Base-by-base conservation (phyloP, 2,797 vertebrate species). In the Eupleurogrammus muticus region DNA sequence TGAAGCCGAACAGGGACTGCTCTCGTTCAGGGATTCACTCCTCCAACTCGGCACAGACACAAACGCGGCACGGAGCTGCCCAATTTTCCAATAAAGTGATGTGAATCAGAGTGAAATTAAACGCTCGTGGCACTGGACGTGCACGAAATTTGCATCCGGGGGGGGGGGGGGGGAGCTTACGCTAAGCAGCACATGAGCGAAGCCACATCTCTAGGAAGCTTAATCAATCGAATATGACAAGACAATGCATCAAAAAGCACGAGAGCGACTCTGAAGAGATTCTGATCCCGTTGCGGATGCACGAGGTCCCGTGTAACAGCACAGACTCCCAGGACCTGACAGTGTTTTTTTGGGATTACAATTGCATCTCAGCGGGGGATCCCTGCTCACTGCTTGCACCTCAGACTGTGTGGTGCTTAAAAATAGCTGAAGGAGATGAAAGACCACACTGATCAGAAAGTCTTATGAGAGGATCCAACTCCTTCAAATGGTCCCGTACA, bases 1-100 rank as follows among this genome's bases (percentile, higher is more conserved):
- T 65, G 21, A 85, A 86, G 53, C 82, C 89, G n/a, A n/a, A 89
- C 89, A 83, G 87, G 87, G 86, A 86, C 79, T 79, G 86, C 79
- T 90, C 89, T 86, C 77, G 73, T 89, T 84, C 70, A 84, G 81
- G 81, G 79, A 89, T 71, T 61, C 79, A 66, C 73, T 81, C 68
- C 53, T 66, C 50, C 65, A 28, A 56, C 34, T 56, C 57, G 9
- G 46, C 55, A 13, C 70, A 68, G 10, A 68, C 67, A 51, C 70
- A 80, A 16, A 78, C 57, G 61, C 47, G 70, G 49, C 40, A 32
- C 34, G n/a, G 49, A 78, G 73, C 73, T 54, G 59, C 70, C 80
- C 70, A 62, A 62, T 87, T 82, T 78, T 65, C 78, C 77, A 73
- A 85, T 79, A 77, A 79, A 83, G 73, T 77, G 50, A 80, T 66